A percentile compares a stretch with the other conserved stretches of the same genome.
Evolutionary conservation across 2,113 vertebrate genomes (phyloP).

Genomic region (Reinhardtius hippoglossoides): DNA sequence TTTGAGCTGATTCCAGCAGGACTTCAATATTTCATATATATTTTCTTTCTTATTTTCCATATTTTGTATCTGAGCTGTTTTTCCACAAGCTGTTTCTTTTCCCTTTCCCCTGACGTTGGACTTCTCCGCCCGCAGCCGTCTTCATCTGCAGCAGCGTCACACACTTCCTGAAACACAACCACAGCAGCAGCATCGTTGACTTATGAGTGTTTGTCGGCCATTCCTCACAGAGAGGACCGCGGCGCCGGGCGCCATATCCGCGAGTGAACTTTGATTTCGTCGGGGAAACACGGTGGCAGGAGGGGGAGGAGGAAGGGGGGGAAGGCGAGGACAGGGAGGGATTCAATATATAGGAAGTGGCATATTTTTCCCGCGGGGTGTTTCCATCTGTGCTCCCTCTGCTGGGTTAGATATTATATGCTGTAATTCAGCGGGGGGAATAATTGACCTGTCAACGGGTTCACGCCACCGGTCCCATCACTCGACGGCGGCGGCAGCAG

Average conservation of each 20-base stretch:
- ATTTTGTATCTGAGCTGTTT: neutral
- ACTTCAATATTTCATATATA: neutral
- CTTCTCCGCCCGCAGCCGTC: constrained; percentile 39
- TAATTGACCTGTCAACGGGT: constrained; percentile 80
- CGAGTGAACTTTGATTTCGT: constrained; percentile 63
- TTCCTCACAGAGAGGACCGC: constrained; percentile 21
- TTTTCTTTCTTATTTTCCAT: neutral
- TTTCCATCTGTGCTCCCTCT: constrained; percentile 63
- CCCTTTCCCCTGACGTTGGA: constrained; percentile 20
- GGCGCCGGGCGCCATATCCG: constrained; percentile 8
- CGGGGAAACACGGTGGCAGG: constrained; percentile 1
- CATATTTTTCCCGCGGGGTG: constrained; percentile 65
- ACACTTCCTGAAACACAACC: neutral
- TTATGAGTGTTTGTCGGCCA: constrained; percentile 15
- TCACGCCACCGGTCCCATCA: constrained; percentile 65
- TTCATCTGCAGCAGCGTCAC: constrained; percentile 3
- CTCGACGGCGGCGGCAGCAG: constrained; percentile 25
- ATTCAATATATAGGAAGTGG: constrained; percentile 64
- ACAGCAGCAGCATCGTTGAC: constrained; percentile 15
- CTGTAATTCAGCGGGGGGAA: constrained; percentile 79
- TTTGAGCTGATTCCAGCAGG: neutral
- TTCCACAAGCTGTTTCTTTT: neutral
- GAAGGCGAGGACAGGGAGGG: neutral
- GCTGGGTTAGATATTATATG: constrained; percentile 69
- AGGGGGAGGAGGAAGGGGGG: neutral